These are phyloP conservation scores for Lasioglossum malachurum DNA, from an alignment of 2,888 invertebrate species.

Conservation along the genomic window DNA sequence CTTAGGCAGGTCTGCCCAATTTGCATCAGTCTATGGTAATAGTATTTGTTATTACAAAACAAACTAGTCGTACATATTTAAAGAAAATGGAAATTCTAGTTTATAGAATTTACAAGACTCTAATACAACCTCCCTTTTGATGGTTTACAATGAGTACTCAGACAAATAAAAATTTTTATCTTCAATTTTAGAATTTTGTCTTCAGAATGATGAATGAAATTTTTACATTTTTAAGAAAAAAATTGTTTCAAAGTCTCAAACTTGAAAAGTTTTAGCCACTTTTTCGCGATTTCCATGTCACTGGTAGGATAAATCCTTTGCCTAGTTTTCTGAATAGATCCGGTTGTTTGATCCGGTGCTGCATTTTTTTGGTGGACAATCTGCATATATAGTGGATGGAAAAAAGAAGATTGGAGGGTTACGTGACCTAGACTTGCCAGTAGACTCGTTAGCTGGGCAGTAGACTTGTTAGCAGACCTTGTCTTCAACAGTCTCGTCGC, in stretches of 20 bases:
- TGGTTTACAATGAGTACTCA: no score
- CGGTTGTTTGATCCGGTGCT: neutral
- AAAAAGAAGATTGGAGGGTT: neutral
- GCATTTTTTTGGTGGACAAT: neutral
- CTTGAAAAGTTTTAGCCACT: neutral
- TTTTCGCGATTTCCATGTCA: neutral
- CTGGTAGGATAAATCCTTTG: neutral
- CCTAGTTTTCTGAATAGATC: neutral
- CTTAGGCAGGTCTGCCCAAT: no score
- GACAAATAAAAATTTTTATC: no score
- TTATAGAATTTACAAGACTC: no score
- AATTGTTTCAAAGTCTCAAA: neutral
- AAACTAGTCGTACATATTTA: no score
- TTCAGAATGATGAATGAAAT: neutral
- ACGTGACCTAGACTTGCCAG: neutral
- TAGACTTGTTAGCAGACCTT: neutral
- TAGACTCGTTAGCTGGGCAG: neutral
- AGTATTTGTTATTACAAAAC: no score
- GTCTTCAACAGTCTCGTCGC: neutral
- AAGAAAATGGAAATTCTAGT: no score
- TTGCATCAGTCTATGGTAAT: no score
- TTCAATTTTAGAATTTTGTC: no score
- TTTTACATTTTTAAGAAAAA: neutral
- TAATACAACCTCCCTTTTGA: no score
- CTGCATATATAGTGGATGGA: neutral